Percentiles rank a stretch among this genome's conserved stretches.
Conservation (phyloP, 92 coral and sea anemone genomes). For the Parazoanthus atlanticus region DNA sequence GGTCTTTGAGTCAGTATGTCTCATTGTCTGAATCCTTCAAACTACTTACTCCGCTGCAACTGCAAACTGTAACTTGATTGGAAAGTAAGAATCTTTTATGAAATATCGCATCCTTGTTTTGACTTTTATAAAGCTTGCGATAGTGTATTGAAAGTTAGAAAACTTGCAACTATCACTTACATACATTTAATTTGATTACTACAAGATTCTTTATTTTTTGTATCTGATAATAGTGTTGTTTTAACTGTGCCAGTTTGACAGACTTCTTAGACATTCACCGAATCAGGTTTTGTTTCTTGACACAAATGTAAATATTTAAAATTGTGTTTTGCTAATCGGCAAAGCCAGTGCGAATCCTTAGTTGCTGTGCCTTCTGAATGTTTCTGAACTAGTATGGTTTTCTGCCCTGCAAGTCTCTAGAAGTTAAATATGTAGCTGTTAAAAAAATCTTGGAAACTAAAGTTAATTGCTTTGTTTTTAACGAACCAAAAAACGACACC, state of each 20-base stretch:
- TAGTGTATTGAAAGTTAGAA: neutral
- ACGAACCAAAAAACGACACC: neutral
- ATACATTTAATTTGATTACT: neutral
- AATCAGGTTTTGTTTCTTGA: neutral
- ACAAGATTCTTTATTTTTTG: neutral
- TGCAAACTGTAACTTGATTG: too few species aligned
- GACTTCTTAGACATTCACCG: neutral
- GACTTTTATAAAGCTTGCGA: neutral
- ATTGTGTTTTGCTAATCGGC: too few species aligned
- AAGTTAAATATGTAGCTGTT: neutral
- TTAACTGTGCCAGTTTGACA: neutral
- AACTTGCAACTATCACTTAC: neutral
- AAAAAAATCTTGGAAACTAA: neutral
- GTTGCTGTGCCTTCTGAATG: neutral
- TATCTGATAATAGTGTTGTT: neutral
- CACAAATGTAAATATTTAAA: neutral
- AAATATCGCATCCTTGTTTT: neutral
- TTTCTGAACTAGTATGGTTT: too few species aligned
- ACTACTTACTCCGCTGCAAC: too few species aligned
- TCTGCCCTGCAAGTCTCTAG: neutral
- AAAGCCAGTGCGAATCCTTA: neutral
- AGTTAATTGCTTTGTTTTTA: neutral
- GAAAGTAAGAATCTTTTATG: neutral
- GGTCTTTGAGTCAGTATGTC: too few species aligned
- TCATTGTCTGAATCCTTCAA: too few species aligned